phyloP scores from a whole-genome alignment of 1,140 invertebrate genomes.

The Leptopilina boulardi region DNA sequence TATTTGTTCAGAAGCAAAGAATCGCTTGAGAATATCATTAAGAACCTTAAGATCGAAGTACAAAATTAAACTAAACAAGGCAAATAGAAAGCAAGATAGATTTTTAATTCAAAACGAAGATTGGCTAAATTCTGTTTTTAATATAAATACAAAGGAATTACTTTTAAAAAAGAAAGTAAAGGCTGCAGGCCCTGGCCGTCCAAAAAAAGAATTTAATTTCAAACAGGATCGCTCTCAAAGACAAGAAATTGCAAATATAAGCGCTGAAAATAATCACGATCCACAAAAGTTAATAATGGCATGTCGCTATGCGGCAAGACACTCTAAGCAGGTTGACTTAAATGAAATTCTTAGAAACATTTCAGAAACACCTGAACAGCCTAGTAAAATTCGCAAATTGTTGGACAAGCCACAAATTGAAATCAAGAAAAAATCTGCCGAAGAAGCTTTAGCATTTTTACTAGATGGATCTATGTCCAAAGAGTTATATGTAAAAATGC shows the following conservation, averaged over 20 bases:
- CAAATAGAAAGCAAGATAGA: background rate
- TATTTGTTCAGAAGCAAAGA: background rate
- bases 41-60: background rate
- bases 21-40: background rate
- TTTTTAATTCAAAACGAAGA: background rate
- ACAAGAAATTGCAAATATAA: too few species aligned
- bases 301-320: background rate
- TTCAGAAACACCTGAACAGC: background rate
- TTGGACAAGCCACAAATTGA: background rate
- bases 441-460: constrained; percentile 6
- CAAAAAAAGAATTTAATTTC: too few species aligned
- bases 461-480: background rate
- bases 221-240: too few species aligned
- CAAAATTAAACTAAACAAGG: background rate
- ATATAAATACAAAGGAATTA: too few species aligned
- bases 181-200: too few species aligned
- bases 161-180: too few species aligned
- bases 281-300: background rate
- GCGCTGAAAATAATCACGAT: too few species aligned
- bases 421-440: background rate
- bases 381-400: background rate
- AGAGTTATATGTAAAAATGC: too few species aligned
- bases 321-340: background rate
- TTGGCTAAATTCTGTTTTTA: background rate
- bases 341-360: background rate